A percentile compares a stretch with the other conserved stretches of the same genome.
These are phyloP conservation scores for Agrilus planipennis DNA, from an alignment of 1,140 invertebrate genomes.

Conservation along the genomic window DNA sequence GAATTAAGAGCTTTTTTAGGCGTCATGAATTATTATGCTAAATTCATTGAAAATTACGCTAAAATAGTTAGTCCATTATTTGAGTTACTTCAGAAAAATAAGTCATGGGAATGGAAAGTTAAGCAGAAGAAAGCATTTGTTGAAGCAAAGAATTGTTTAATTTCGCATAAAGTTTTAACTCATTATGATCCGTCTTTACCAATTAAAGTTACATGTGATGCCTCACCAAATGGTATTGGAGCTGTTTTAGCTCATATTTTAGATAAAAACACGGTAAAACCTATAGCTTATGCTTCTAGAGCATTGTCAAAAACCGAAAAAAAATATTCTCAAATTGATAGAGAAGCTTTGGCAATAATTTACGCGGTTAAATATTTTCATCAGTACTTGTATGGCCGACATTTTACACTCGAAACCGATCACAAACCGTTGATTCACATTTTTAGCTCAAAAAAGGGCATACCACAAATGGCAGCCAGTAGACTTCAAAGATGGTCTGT, in stretches of 20 bases:
- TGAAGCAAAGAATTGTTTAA: conserved; percentile 18
- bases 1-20: conserved; percentile 25
- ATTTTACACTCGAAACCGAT: conserved; percentile 28
- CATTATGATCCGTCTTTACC: conserved; percentile 14
- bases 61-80: conserved; percentile 13
- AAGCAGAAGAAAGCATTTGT: conserved; percentile 14
- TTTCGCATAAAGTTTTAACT: conserved; percentile 14
- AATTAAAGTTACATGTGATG: conserved; percentile 12
- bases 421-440: conserved; percentile 33
- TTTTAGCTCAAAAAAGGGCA: conserved; percentile 30
- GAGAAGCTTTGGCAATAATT: conserved; percentile 13
- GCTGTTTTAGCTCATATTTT: conserved; percentile 11
- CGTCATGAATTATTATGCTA: conserved; percentile 29
- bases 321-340: conserved; percentile 14
- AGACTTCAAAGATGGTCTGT: conserved; percentile 18
- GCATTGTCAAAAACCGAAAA: conserved; percentile 9
- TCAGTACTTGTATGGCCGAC: conserved; percentile 37
- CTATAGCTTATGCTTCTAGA: conserved; percentile 11
- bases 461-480: conserved; percentile 24
- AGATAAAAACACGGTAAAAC: conserved; percentile 1
- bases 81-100: conserved; percentile 10
- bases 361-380: conserved; percentile 35
- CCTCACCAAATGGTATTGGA: conserved; percentile 9
- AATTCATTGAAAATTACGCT: conserved; percentile 20
- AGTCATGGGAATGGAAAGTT: not conserved